Conservation (phyloP, 2,797 vertebrate genomes). For the Sebastes elongatus region DNA sequence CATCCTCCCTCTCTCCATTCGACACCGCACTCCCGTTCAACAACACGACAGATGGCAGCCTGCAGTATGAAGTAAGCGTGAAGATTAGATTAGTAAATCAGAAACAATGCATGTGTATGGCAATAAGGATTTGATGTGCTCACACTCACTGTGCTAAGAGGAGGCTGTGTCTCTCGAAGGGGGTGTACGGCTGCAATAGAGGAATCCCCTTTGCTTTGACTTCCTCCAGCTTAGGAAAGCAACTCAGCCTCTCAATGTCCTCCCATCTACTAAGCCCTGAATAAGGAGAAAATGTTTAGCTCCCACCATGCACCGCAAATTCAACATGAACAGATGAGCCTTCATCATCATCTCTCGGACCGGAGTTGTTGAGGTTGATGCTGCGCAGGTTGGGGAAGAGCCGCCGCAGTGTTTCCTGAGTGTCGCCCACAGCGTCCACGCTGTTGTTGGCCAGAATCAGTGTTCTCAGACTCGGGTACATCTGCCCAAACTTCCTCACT, state of each 20-base stretch:
- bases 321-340: background rate
- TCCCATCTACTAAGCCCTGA: conserved; percentile 92
- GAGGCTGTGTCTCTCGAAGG: conserved; percentile 90
- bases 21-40: conserved; percentile 92
- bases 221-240: conserved; percentile 94
- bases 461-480: conserved; percentile 91
- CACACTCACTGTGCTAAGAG: conserved; percentile 87
- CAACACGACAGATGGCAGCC: conserved; percentile 90
- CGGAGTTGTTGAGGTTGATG: conserved; percentile 98
- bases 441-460: conserved; percentile 95
- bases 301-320: rapidly evolving
- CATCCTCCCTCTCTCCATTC: conserved; percentile 91
- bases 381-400: conserved; percentile 92
- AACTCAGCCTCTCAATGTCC: conserved; percentile 94
- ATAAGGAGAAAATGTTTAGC: background rate
- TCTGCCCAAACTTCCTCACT: conserved; percentile 91
- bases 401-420: conserved; percentile 84
- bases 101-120: background rate
- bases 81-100: background rate
- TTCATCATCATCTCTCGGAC: conserved; percentile 68
- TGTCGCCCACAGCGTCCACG: conserved; percentile 87
- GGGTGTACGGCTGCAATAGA: conserved; percentile 90
- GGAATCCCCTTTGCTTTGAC: conserved; percentile 93
- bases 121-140: background rate
- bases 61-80: conserved; percentile 54